phyloP scores from a whole-genome alignment of 2,797 vertebrate genomes.

The Cryptoprocta ferox region DNA sequence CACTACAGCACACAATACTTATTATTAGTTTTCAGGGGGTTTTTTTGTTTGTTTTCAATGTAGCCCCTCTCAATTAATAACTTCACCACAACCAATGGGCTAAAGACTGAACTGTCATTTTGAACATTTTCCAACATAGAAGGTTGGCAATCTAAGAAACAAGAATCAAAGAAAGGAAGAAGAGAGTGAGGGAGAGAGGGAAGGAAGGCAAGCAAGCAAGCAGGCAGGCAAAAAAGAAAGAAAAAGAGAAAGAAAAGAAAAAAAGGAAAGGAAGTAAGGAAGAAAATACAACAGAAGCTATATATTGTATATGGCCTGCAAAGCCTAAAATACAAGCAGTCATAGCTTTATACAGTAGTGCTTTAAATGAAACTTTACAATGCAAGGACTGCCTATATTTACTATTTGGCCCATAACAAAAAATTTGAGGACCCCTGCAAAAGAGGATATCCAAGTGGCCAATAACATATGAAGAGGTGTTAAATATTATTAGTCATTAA shows the following conservation, averaged over 20 bases:
- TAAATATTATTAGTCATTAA: slow-evolving; percentile 32
- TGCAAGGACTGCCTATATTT: background rate
- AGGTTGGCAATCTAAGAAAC: background rate
- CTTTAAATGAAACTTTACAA: background rate
- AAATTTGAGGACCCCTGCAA: background rate
- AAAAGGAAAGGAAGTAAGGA: too few relatives aligned
- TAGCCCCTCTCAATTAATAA: background rate
- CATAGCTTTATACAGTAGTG: background rate
- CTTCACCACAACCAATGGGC: background rate
- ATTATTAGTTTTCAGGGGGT: background rate
- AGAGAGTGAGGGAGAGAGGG: background rate
- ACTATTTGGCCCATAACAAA: background rate
- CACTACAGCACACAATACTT: background rate
- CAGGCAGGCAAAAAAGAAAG: background rate
- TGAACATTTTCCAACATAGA: background rate
- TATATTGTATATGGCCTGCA: background rate
- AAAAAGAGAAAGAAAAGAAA: background rate
- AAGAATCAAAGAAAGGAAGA: background rate
- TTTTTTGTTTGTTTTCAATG: background rate
- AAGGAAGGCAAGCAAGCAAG: background rate
- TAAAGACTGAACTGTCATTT: background rate
- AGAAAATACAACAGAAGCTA: background rate
- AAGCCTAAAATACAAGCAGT: background rate
- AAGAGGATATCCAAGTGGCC: background rate
- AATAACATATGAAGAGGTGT: background rate